Percentiles rank a stretch among this genome's conserved stretches.
These are phyloP conservation scores for Pollenia amentaria DNA, from an alignment of 2,888 invertebrate species.

Conservation along the genomic window DNA sequence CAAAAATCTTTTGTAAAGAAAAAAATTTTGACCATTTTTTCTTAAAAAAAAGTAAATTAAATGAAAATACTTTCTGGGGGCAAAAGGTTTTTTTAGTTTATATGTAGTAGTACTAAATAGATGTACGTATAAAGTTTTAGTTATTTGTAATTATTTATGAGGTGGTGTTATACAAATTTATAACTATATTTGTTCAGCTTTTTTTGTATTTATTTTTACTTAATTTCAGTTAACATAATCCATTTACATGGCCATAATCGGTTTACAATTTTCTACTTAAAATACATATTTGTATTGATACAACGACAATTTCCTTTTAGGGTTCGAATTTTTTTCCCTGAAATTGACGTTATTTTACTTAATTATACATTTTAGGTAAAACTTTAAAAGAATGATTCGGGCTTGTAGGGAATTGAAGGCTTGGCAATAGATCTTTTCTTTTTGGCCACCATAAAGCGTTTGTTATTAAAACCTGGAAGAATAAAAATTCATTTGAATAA, in stretches of 20 bases:
- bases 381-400: conserved; percentile 81
- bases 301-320: background rate
- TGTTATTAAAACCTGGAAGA: conserved; percentile 79
- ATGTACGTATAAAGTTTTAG: background rate
- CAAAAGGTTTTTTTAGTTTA: conserved; percentile 20
- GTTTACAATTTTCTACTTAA: background rate
- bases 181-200: conserved; percentile 26
- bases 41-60: background rate
- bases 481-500: background rate
- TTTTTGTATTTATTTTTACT: conserved; percentile 14
- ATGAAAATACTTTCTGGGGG: conserved; percentile 68
- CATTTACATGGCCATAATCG: background rate
- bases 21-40: background rate
- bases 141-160: conserved; percentile 45
- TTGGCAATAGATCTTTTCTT: conserved; percentile 83
- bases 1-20: conserved; percentile 23
- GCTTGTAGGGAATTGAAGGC: conserved; percentile 78
- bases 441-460: conserved; percentile 84
- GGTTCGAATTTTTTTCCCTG: background rate
- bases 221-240: conserved; percentile 10
- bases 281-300: no score
- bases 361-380: background rate
- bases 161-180: conserved; percentile 66
- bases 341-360: background rate
- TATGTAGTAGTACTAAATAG: background rate